phyloP scores from a whole-genome alignment of 64 coral and sea anemone genomes.

The Astreopora myriophthalma region DNA sequence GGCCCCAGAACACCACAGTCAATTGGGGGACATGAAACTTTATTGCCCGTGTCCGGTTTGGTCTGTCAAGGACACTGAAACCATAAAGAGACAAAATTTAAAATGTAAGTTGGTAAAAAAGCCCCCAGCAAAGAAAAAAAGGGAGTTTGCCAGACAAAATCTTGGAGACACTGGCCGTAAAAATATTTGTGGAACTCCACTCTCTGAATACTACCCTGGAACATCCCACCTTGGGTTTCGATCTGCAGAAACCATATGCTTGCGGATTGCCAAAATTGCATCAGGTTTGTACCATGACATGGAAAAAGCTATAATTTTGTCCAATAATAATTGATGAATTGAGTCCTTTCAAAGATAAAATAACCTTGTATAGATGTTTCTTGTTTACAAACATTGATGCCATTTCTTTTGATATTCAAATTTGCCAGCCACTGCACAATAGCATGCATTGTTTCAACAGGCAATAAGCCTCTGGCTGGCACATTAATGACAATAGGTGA shows the following conservation, averaged over 20 bases:
- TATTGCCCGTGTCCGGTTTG: neutral
- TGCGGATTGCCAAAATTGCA: conserved; percentile 2
- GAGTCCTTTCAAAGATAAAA: neutral
- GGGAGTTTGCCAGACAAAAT: conserved; percentile 35
- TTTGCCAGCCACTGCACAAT: too few species aligned
- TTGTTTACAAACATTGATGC: neutral
- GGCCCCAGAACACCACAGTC: conserved; percentile 59
- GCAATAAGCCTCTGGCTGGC: too few species aligned
- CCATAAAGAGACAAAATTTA: neutral
- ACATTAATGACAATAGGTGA: too few species aligned
- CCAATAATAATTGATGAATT: neutral
- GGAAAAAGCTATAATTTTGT: neutral
- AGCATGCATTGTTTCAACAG: too few species aligned
- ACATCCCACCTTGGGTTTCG: conserved; percentile 4
- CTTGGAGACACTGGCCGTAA: conserved; percentile 28
- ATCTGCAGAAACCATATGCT: neutral
- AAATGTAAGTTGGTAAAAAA: neutral
- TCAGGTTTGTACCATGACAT: neutral
- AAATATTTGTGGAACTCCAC: neutral
- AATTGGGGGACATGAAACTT: conserved; percentile 70
- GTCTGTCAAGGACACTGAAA: conserved; percentile 20
- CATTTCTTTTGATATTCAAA: too few species aligned
- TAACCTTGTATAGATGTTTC: neutral
- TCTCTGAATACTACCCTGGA: neutral
- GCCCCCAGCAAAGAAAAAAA: conserved; percentile 2